phyloP scores from a whole-genome alignment of 2,797 vertebrate genomes.

The Pangasius macronema region DNA sequence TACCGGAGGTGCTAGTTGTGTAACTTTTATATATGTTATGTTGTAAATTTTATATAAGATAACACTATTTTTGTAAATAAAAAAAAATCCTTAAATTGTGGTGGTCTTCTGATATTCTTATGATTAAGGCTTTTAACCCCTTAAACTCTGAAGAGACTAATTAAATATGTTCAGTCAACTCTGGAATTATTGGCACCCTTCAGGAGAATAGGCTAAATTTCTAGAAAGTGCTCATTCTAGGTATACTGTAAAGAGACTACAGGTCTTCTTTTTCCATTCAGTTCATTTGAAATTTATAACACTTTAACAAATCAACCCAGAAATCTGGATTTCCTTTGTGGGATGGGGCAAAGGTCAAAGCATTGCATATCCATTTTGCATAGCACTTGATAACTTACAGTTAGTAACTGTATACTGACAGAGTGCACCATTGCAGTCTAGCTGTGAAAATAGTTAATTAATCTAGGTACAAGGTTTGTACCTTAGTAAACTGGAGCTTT shows the following conservation, averaged over 20 bases:
- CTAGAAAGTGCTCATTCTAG: not conserved
- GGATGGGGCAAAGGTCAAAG: not conserved
- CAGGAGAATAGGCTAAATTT: not conserved
- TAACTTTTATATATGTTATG: not conserved
- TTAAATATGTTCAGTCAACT: not conserved
- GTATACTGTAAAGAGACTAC: not conserved
- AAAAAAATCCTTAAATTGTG: not conserved
- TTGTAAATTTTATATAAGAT: too few species aligned
- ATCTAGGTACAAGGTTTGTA: not conserved
- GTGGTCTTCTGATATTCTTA: not conserved
- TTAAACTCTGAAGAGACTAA: not conserved
- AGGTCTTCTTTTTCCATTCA: not conserved
- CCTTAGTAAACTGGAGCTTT: not conserved
- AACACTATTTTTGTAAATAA: not conserved
- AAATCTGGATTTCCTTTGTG: not conserved
- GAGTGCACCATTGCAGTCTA: not conserved
- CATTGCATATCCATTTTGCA: not conserved
- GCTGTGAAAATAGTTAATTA: not conserved
- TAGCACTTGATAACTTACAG: not conserved
- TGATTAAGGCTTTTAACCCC: not conserved
- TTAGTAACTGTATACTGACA: not conserved
- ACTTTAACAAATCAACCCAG: not conserved
- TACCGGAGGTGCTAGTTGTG: not conserved
- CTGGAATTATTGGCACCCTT: not conserved
- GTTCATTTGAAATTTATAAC: not conserved